A percentile compares a stretch with the other conserved stretches of the same genome.
Conservation (phyloP, 2,888 invertebrate genomes). For the Notocelia uddmanniana region DNA sequence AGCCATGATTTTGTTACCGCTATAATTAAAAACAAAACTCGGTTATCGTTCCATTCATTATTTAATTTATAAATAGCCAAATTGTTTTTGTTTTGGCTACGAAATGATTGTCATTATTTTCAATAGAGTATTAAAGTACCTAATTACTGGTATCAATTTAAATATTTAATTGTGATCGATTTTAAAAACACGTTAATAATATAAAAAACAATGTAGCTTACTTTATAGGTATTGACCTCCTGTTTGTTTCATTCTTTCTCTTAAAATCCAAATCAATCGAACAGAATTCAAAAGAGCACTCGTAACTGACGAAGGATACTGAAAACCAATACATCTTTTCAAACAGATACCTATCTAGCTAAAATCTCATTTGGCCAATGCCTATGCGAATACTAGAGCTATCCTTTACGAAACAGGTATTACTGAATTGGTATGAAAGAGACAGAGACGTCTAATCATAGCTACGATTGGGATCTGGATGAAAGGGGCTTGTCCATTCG, state of each 20-base stretch:
- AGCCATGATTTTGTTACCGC: conserved; percentile 23
- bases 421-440: conserved; percentile 30
- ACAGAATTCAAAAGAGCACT: conserved; percentile 30
- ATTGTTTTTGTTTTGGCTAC: too few relatives aligned
- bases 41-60: not conserved
- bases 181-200: not conserved
- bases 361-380: conserved; percentile 33
- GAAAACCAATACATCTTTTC: conserved; percentile 42
- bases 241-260: not conserved
- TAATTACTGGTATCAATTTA: too few relatives aligned
- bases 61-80: not conserved
- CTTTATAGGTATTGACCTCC: not conserved
- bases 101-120: too few relatives aligned
- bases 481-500: conserved; percentile 37
- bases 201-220: not conserved
- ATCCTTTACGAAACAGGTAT: conserved; percentile 26
- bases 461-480: conserved; percentile 37
- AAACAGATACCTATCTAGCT: conserved; percentile 30
- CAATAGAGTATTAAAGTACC: too few relatives aligned
- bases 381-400: conserved; percentile 20
- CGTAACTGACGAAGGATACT: conserved; percentile 40
- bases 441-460: conserved; percentile 42
- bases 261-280: conserved; percentile 24
- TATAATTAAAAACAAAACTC: conserved; percentile 15
- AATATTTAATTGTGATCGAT: too few relatives aligned